Base-by-base conservation (phyloP, 2,888 invertebrate species). In the Synanthedon vespiformis region DNA sequence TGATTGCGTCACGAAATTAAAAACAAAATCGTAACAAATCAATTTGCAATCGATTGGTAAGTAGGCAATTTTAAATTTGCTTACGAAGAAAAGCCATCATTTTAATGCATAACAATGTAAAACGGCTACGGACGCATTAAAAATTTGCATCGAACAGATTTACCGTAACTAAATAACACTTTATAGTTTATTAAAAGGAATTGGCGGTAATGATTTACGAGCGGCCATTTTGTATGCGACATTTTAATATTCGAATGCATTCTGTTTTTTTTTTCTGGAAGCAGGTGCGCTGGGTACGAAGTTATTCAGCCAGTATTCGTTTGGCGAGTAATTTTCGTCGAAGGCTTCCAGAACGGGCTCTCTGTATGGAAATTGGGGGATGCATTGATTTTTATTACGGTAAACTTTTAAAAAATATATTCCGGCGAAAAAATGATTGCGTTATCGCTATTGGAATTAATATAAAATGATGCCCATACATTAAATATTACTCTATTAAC, bases 181-280 rank as follows among this genome's bases (percentile, higher is more conserved):
- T 83, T 76, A 78, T 80, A 77, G 77, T 82, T 52, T 82, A 80
- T 79, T 82, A 83, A 74, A 71, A 79, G 80, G 77, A 84, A 84
- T 82, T 79, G 74, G 74, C 77, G 64, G 72, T 72, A 70, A 71
- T 82, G 83, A 86, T 85, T 84, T 82, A 84, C 71, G 72, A 72
- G 62, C 64, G 64, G 77, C 83, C 80, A 82, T 82, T 76, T 82
- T 80, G 74, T 57, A 62, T 61, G 78, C 74, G 79, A 80, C 77
- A 80, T 79, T 80, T 80, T 77, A 79, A 79, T 80, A 80, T 78
- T 68, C 72, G 73, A 80, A 80, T 77, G 74, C 72, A 73, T 76
- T 72, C 68, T 70, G 67, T 56, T 70, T 67, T 74, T 72, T 74
- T 72, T 75, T 77, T 72, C 67, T 70, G 73, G 72, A 62, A 68